Evolutionary conservation across 2,113 vertebrate genomes (phyloP).

Genomic region (Platysteira castanea): DNA sequence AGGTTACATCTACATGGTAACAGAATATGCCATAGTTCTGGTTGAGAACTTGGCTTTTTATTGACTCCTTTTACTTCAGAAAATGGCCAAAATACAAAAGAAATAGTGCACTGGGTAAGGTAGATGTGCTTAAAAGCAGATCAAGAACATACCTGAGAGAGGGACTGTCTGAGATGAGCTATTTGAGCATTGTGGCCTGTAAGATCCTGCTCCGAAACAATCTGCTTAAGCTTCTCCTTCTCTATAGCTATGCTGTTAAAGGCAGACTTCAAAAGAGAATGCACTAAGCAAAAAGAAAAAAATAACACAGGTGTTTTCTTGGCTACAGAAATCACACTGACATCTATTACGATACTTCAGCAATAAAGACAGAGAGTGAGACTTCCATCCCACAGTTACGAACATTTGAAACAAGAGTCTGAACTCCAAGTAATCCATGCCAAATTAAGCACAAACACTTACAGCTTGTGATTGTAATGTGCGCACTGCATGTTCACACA

Average conservation of each 20-base stretch:
- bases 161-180: conserved; percentile 88
- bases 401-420: neutral
- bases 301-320: neutral
- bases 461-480: neutral
- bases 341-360: neutral
- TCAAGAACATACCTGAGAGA: conserved; percentile 86
- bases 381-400: neutral
- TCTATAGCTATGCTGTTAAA: conserved; percentile 99
- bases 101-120: neutral
- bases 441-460: neutral
- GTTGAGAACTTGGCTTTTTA: neutral
- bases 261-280: conserved; percentile 95
- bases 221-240: conserved; percentile 97
- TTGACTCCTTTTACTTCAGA: neutral
- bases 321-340: neutral
- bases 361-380: neutral
- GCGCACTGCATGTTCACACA: neutral
- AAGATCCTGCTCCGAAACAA: conserved; percentile 91
- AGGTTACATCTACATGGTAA: neutral
- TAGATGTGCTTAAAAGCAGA: neutral
- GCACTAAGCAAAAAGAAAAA: conserved; percentile 76
- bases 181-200: conserved; percentile 85
- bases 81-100: neutral
- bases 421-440: neutral
- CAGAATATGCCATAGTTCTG: neutral